Percentiles rank a stretch among this genome's conserved stretches.
Conservation (phyloP, 2,797 vertebrate genomes). For the Pangasius djambal region DNA sequence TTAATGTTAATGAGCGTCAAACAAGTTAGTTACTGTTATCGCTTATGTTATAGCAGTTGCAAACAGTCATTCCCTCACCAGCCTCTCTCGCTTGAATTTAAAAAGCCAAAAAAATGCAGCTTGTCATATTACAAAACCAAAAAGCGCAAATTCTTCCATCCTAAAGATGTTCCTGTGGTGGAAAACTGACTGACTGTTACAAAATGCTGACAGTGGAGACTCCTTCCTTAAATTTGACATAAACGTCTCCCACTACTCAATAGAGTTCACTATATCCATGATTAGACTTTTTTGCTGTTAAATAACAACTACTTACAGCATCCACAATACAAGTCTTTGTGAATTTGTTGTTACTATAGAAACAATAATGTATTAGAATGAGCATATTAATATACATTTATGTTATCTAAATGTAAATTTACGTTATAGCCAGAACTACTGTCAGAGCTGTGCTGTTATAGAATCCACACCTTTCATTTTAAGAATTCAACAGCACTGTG, state of each 20-base stretch:
- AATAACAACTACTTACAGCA: neutral
- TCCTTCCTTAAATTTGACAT: neutral
- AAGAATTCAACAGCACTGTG: neutral
- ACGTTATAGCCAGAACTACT: neutral
- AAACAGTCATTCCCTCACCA: neutral
- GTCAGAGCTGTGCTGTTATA: neutral
- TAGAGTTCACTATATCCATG: neutral
- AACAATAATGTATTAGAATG: neutral
- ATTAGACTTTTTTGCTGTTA: neutral
- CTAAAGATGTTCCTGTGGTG: neutral
- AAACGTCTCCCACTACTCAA: neutral
- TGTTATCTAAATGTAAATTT: neutral
- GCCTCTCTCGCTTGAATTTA: neutral
- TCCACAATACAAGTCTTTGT: neutral
- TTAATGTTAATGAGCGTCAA: neutral
- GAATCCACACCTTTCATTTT: neutral
- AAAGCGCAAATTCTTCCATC: neutral
- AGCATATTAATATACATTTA: neutral
- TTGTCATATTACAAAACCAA: neutral
- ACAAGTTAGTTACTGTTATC: neutral
- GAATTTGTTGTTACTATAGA: too few relatives aligned
- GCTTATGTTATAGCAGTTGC: neutral
- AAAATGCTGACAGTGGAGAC: neutral
- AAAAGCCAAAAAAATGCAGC: neutral
- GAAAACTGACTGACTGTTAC: neutral